Percentiles rank a stretch among this genome's conserved stretches.
phyloP scores from a whole-genome alignment of 2,113 vertebrate species.

The Cyprinodon variegatus region DNA sequence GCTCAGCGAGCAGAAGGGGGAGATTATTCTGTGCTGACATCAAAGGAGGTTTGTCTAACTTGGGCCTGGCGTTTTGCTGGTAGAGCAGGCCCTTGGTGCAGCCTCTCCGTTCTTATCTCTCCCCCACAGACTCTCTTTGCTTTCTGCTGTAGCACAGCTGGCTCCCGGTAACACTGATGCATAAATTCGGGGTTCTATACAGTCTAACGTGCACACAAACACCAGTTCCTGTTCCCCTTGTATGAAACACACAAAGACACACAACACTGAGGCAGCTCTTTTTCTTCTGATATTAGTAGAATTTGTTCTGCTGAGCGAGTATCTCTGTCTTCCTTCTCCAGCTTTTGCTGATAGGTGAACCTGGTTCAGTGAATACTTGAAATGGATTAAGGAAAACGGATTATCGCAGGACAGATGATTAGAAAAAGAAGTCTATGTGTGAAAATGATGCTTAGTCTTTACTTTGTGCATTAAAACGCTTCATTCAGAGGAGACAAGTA shows the following conservation, averaged over 20 bases:
- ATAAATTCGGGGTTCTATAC: slow-evolving; percentile 46
- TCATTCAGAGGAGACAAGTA: neutral
- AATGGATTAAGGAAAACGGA: slow-evolving; percentile 64
- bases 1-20: slow-evolving; percentile 51
- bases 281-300: slow-evolving; percentile 59
- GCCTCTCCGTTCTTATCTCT: slow-evolving; percentile 72
- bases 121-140: slow-evolving; percentile 73
- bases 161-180: slow-evolving; percentile 62
- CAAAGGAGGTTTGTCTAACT: slow-evolving; percentile 77
- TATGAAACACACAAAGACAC: slow-evolving; percentile 32
- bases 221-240: slow-evolving; percentile 29
- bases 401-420: slow-evolving; percentile 48
- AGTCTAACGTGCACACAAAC: slow-evolving; percentile 52
- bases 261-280: slow-evolving; percentile 42
- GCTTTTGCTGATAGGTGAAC: slow-evolving; percentile 49
- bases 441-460: slow-evolving; percentile 29
- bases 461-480: neutral
- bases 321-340: slow-evolving; percentile 7
- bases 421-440: slow-evolving; percentile 21
- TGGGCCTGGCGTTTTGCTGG: slow-evolving; percentile 70
- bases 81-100: slow-evolving; percentile 71
- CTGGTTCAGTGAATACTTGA: slow-evolving; percentile 58
- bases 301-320: slow-evolving; percentile 68
- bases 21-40: slow-evolving; percentile 72
- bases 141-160: slow-evolving; percentile 68